Evolutionary conservation across 1,140 invertebrate species (phyloP).

Genomic region (Centruroides sculpturatus): DNA sequence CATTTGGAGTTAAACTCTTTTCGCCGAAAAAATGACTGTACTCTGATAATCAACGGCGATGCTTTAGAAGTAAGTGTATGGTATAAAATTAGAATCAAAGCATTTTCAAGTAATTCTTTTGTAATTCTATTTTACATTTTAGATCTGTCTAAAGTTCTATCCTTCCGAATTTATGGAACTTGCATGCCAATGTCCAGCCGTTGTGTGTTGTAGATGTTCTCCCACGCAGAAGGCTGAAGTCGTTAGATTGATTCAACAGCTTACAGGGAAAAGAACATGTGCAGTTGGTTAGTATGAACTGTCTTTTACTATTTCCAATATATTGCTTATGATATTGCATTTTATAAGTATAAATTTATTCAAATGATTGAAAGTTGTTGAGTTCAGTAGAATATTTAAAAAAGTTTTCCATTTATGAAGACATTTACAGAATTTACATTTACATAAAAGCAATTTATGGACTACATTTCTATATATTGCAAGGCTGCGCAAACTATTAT

Average conservation of each 20-base stretch:
- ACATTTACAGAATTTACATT: too few species aligned
- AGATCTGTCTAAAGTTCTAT: constrained; percentile 80
- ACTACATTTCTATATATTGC: too few species aligned
- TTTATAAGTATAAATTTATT: too few species aligned
- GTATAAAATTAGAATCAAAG: neutral
- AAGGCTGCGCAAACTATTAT: too few species aligned
- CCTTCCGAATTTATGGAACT: constrained; percentile 90
- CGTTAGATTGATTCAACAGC: constrained; percentile 71
- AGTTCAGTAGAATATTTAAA: too few species aligned
- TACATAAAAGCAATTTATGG: too few species aligned
- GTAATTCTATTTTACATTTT: neutral
- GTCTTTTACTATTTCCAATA: constrained; percentile 19
- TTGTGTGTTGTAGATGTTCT: constrained; percentile 82
- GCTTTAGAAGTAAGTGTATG: constrained; percentile 57
- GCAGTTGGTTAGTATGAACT: constrained; percentile 18
- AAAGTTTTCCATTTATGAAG: too few species aligned
- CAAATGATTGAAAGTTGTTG: too few species aligned
- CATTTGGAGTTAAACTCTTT: constrained; percentile 83
- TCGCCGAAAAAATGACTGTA: constrained; percentile 69
- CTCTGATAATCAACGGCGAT: constrained; percentile 83
- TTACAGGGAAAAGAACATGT: constrained; percentile 59
- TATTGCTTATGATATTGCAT: neutral
- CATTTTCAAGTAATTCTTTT: neutral
- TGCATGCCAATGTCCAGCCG: constrained; percentile 79
- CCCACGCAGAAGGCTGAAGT: constrained; percentile 98